Conservation (phyloP, 2,113 vertebrate species). For the Ctenodactylus gundi region DNA sequence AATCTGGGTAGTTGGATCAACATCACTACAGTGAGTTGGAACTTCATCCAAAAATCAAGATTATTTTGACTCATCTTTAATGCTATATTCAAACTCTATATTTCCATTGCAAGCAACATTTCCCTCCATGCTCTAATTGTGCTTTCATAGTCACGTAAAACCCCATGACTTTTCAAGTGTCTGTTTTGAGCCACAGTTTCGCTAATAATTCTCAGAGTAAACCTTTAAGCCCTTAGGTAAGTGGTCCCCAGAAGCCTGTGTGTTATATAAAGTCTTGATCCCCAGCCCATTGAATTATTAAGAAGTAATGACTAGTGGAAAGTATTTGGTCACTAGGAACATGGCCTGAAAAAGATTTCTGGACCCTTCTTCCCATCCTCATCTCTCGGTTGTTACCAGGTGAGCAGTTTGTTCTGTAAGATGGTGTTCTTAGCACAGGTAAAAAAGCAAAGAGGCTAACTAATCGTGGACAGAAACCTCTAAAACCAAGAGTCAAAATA, state of each 20-base stretch:
- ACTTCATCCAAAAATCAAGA: neutral
- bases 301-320: neutral
- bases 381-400: too few species aligned
- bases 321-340: neutral
- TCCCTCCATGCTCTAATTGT: neutral
- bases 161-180: neutral
- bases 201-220: neutral
- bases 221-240: neutral
- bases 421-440: neutral
- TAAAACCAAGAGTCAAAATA: neutral
- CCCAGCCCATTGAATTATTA: neutral
- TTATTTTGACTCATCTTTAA: neutral
- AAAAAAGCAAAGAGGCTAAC: neutral
- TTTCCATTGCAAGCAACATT: neutral
- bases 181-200: neutral
- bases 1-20: neutral
- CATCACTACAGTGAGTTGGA: neutral
- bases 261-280: neutral
- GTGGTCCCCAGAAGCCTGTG: neutral
- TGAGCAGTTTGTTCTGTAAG: neutral
- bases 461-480: neutral
- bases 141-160: neutral
- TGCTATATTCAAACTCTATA: neutral
- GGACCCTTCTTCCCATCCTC: neutral
- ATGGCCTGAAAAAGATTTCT: neutral